Conservation (phyloP, 2,113 vertebrate species). For the Thalassoma bifasciatum region DNA sequence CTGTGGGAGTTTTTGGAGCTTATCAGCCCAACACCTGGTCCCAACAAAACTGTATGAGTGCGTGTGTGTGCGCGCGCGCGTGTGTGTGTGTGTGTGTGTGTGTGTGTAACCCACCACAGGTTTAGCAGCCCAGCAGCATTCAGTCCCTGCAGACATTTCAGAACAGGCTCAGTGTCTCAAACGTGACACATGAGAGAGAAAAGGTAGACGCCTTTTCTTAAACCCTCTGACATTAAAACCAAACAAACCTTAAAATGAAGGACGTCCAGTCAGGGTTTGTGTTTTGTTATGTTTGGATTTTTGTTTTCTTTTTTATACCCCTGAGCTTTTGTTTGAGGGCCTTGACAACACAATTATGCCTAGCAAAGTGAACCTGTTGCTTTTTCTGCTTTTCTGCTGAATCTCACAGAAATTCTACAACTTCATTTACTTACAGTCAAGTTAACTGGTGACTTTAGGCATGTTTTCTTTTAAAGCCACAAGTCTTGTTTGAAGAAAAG, state of each 20-base stretch:
- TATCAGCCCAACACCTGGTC: slow-evolving; percentile 80
- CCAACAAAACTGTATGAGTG: slow-evolving; percentile 28
- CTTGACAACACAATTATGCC: background rate
- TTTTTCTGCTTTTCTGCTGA: background rate
- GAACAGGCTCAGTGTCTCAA: background rate
- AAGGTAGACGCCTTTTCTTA: background rate
- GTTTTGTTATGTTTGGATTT: background rate
- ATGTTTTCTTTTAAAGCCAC: too few relatives aligned
- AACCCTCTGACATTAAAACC: background rate
- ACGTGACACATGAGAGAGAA: background rate
- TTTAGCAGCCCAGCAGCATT: background rate
- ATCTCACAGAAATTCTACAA: background rate
- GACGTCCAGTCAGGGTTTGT: background rate
- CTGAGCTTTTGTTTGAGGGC: background rate
- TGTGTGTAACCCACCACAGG: background rate
- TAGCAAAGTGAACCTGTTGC: background rate
- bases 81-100: slow-evolving; percentile 21
- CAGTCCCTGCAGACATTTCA: background rate
- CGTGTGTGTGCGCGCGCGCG: slow-evolving; percentile 11
- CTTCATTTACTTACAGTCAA: background rate
- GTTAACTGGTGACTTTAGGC: background rate
- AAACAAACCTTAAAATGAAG: background rate
- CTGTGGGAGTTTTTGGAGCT: slow-evolving; percentile 71
- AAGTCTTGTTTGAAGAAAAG: too few relatives aligned
- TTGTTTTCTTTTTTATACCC: background rate